phyloP scores from a whole-genome alignment of 2,797 vertebrate species.

The Coreius guichenoti region DNA sequence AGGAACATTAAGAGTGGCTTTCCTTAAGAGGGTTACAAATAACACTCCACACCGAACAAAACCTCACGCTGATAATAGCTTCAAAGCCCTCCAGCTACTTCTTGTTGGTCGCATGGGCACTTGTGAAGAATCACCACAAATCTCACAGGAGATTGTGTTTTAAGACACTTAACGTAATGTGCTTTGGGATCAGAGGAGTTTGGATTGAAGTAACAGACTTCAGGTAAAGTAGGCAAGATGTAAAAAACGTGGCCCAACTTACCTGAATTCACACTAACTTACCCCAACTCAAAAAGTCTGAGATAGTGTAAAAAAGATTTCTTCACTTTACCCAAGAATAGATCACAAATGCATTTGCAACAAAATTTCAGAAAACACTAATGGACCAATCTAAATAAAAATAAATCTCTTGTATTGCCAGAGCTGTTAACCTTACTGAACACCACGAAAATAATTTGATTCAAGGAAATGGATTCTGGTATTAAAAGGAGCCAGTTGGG shows the following conservation, averaged over 20 bases:
- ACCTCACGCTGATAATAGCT: slow-evolving; percentile 67
- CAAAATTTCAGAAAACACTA: neutral
- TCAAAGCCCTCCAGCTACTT: slow-evolving; percentile 44
- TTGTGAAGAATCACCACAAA: slow-evolving; percentile 22
- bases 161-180: slow-evolving; percentile 14
- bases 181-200: slow-evolving; percentile 20
- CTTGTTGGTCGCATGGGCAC: neutral
- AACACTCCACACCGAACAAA: slow-evolving; percentile 75
- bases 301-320: neutral
- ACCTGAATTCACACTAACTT: neutral
- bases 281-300: neutral
- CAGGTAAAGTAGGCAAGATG: neutral
- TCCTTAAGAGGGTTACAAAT: slow-evolving; percentile 80
- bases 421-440: neutral
- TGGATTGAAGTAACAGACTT: slow-evolving; percentile 22
- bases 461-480: neutral
- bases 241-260: neutral
- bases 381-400: too few relatives aligned
- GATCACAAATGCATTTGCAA: neutral
- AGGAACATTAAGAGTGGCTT: slow-evolving; percentile 70
- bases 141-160: slow-evolving; percentile 28
- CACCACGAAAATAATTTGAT: too few relatives aligned
- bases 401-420: neutral
- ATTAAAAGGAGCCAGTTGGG: neutral
- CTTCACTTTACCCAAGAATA: neutral